These are phyloP conservation scores for Bubalus kerabau DNA, from an alignment of 2,113 vertebrate genomes.

Conservation along the genomic window DNA sequence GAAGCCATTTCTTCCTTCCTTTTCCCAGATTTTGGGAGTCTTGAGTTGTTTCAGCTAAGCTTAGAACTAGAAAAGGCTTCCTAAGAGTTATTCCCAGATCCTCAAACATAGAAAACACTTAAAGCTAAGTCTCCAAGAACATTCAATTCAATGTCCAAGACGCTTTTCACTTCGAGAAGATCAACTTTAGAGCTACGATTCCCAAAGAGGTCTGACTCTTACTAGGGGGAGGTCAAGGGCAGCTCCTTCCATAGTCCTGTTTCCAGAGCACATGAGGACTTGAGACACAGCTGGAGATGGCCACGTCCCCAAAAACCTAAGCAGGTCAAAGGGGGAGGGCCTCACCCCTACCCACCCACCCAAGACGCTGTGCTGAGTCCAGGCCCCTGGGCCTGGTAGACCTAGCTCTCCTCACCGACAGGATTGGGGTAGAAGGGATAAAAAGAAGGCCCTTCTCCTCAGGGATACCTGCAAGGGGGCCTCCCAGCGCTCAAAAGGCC, in stretches of 20 bases:
- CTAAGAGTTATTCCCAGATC: conserved; percentile 9
- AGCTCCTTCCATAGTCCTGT: background rate
- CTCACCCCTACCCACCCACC: background rate
- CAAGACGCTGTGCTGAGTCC: background rate
- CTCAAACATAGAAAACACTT: background rate
- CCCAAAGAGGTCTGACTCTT: background rate
- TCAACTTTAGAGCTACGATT: background rate
- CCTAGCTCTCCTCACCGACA: background rate
- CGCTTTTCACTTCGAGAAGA: background rate
- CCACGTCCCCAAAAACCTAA: background rate
- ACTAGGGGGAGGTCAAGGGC: background rate
- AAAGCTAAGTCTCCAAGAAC: background rate
- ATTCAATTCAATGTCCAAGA: background rate
- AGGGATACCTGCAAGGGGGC: background rate
- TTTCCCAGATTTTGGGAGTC: background rate
- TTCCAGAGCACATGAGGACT: background rate
- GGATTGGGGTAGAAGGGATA: background rate
- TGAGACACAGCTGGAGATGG: rapidly evolving
- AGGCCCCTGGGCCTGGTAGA: background rate
- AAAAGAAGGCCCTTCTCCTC: background rate
- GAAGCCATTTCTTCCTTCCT: background rate
- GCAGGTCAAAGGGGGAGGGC: background rate
- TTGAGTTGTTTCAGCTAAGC: background rate
- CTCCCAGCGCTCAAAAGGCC: background rate
- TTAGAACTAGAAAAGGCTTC: background rate